Conservation (phyloP, 1,140 invertebrate genomes). For the Gerris buenoi region DNA sequence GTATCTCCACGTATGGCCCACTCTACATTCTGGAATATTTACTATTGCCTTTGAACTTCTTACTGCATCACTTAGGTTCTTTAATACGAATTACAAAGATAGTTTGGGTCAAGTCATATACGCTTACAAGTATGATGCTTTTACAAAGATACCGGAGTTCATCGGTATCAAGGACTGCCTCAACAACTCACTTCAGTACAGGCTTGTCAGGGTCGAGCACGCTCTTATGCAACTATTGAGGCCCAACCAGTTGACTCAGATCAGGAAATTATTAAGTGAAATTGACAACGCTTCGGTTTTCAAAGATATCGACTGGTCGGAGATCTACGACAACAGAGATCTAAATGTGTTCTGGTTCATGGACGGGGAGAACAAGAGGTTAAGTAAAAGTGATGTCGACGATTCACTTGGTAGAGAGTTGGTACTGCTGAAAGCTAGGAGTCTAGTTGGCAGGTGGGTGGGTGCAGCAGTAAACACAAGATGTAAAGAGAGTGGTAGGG, state of each 20-base stretch:
- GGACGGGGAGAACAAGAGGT: constrained; percentile 10
- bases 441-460: constrained; percentile 1
- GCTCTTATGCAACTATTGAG: constrained; percentile 59
- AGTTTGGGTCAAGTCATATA: constrained; percentile 79
- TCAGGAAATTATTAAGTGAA: constrained; percentile 26
- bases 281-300: constrained; percentile 42
- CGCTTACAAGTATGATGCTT: constrained; percentile 86
- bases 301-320: constrained; percentile 35
- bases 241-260: constrained; percentile 27
- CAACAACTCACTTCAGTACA: constrained; percentile 68
- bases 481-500: background rate
- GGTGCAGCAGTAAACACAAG: background rate
- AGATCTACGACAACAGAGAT: constrained; percentile 43
- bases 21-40: constrained; percentile 50
- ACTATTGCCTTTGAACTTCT: constrained; percentile 44
- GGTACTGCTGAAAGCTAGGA: constrained; percentile 14
- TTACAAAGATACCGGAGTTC: constrained; percentile 81
- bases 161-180: constrained; percentile 66
- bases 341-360: constrained; percentile 28
- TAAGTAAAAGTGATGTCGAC: constrained; percentile 12
- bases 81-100: constrained; percentile 73
- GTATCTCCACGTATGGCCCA: constrained; percentile 58
- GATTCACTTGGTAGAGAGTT: constrained; percentile 15
- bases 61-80: constrained; percentile 64
- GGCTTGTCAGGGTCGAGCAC: constrained; percentile 56